Percentiles rank a stretch among this genome's conserved stretches.
Conservation (phyloP, 37 sponge, comb jelly and placozoan species). For the Beroe forskalii region DNA sequence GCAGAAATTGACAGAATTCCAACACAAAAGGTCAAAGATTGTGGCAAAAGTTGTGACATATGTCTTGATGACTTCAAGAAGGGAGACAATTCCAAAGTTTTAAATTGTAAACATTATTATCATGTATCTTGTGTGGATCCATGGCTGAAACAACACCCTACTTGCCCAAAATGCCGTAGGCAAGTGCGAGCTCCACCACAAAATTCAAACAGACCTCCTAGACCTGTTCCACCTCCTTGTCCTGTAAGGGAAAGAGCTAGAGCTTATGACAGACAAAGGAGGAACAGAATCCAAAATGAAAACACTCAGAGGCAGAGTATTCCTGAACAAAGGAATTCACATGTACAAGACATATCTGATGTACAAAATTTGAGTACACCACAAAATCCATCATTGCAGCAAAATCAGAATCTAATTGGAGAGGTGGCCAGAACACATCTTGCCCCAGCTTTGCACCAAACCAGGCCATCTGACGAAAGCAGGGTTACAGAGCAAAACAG, state of each 20-base stretch:
- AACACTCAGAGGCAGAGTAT: neutral
- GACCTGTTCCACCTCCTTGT: constrained; percentile 50
- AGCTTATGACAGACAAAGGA: constrained; percentile 39
- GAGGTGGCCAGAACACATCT: neutral
- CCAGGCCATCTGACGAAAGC: too few relatives aligned
- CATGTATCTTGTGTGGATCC: constrained; percentile 48
- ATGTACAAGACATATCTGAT: neutral
- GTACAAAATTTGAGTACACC: neutral
- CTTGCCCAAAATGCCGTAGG: constrained; percentile 49
- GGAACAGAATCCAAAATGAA: neutral
- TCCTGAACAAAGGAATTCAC: neutral
- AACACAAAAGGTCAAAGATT: neutral
- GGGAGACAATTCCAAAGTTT: constrained; percentile 22
- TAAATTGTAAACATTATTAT: constrained; percentile 58
- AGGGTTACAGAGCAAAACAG: too few relatives aligned
- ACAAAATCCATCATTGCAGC: neutral
- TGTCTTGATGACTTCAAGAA: constrained; percentile 58
- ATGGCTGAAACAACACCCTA: constrained; percentile 39
- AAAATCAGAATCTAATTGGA: neutral
- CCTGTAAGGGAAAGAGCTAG: constrained; percentile 41
- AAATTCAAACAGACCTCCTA: neutral
- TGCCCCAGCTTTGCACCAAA: too few relatives aligned
- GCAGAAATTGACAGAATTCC: constrained; percentile 59
- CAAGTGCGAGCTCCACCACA: constrained; percentile 55
- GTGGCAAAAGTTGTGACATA: constrained; percentile 45